Percentiles rank a stretch among this genome's conserved stretches.
These are phyloP conservation scores for Gymnarchus niloticus DNA, from an alignment of 2,113 vertebrate species.

Conservation along the genomic window DNA sequence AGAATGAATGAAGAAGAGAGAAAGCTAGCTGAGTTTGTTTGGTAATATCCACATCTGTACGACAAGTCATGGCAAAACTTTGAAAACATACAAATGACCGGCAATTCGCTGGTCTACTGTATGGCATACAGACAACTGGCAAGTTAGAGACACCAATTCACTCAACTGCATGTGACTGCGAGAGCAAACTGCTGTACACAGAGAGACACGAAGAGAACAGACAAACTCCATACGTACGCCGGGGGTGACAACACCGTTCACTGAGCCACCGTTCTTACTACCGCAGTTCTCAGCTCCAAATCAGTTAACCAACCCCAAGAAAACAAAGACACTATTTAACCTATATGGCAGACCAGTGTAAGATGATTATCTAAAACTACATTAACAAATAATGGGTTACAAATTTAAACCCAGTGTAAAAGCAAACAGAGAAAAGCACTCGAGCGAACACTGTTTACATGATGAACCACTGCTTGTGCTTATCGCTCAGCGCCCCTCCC, in stretches of 20 bases:
- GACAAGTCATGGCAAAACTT: too few relatives aligned
- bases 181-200: background rate
- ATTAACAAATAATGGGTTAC: background rate
- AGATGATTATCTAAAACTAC: too few relatives aligned
- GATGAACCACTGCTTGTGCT: too few relatives aligned
- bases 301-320: background rate
- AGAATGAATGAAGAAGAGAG: too few relatives aligned
- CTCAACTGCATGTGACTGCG: background rate
- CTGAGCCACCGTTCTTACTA: background rate
- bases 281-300: background rate
- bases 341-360: too few relatives aligned
- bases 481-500: background rate
- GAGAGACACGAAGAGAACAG: background rate
- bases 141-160: too few relatives aligned
- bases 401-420: background rate
- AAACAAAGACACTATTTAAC: background rate
- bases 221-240: background rate
- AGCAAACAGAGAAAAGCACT: background rate
- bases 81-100: too few relatives aligned
- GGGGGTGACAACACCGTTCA: background rate
- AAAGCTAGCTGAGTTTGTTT: too few relatives aligned
- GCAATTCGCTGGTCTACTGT: too few relatives aligned
- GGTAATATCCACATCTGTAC: too few relatives aligned
- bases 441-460: background rate
- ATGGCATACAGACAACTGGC: too few relatives aligned